phyloP scores from a whole-genome alignment of 2,113 vertebrate species.

The Platysteira castanea region DNA sequence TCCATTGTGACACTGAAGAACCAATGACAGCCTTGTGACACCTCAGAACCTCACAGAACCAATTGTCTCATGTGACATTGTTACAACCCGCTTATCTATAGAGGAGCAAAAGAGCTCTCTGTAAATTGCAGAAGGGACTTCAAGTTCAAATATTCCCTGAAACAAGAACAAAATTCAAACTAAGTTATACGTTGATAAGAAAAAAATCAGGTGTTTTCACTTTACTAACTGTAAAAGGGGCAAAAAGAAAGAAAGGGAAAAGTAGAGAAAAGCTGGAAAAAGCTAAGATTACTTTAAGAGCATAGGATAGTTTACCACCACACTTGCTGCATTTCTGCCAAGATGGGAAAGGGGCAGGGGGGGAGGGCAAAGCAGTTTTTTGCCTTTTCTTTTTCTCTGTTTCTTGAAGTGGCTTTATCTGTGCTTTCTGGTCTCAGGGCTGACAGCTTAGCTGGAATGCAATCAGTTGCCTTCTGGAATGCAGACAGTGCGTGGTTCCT shows the following conservation, averaged over 20 bases:
- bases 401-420: neutral
- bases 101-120: neutral
- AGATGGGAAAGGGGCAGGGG: neutral
- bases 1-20: neutral
- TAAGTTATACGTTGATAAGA: neutral
- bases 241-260: neutral
- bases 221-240: neutral
- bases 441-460: neutral
- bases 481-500: neutral
- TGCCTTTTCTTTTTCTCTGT: neutral
- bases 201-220: neutral
- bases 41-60: neutral
- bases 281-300: neutral
- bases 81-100: neutral
- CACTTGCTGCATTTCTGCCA: neutral
- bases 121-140: neutral
- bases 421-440: neutral
- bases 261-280: neutral
- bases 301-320: neutral
- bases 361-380: neutral
- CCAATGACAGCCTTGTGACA: neutral
- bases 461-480: neutral
- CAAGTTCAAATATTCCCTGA: neutral
- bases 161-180: neutral
- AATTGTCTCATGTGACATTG: neutral